These are phyloP conservation scores for Cephalopholis sonnerati DNA, from an alignment of 2,113 vertebrate species.

Conservation along the genomic window DNA sequence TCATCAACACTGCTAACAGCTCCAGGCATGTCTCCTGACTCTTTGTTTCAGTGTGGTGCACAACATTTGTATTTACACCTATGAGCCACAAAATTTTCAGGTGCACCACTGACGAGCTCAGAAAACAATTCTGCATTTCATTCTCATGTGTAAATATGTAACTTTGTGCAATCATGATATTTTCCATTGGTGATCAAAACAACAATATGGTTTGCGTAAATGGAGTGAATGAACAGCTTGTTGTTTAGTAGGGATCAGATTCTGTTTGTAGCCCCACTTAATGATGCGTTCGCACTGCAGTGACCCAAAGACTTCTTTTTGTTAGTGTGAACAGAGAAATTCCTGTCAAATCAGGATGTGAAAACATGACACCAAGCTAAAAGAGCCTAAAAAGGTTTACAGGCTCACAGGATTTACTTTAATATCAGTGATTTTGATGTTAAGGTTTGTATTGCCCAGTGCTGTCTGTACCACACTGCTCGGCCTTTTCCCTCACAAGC, in stretches of 20 bases:
- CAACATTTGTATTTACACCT: neutral
- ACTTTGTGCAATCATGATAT: no score
- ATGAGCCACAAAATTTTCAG: neutral
- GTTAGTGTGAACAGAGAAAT: no score
- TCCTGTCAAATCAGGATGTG: neutral
- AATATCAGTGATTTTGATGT: neutral
- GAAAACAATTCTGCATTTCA: neutral
- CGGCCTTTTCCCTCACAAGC: conserved; percentile 2
- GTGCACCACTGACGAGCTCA: neutral
- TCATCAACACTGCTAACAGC: conserved; percentile 1
- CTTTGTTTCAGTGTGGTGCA: neutral
- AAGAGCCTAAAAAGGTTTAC: neutral
- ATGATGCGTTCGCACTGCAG: no score
- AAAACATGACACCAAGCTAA: neutral
- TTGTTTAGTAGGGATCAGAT: no score
- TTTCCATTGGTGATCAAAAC: no score
- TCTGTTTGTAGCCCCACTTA: no score
- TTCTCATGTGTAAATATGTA: neutral
- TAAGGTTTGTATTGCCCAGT: neutral
- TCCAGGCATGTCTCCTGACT: neutral
- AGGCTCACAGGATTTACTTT: no score
- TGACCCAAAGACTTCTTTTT: no score
- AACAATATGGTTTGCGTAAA: neutral
- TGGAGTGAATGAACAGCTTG: neutral
- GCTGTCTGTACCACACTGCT: neutral